Percentiles rank a stretch among this genome's conserved stretches.
Evolutionary conservation across 1,140 invertebrate genomes (phyloP).

Genomic region (Coboldia fuscipes): DNA sequence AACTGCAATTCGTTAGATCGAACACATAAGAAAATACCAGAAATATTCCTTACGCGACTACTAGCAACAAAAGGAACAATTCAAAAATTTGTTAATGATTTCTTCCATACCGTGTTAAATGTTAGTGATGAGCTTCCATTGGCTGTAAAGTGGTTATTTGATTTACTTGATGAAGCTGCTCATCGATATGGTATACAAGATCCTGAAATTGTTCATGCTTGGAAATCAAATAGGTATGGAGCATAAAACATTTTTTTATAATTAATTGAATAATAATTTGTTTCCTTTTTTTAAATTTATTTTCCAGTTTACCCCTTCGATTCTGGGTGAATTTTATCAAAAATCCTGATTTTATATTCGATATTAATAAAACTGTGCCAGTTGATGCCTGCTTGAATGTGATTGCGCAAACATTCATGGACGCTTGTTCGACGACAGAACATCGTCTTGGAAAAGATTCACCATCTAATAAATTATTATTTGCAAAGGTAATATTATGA

Average conservation of each 20-base stretch:
- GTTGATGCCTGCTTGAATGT: constrained; percentile 85
- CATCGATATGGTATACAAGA: constrained; percentile 61
- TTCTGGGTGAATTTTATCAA: constrained; percentile 97
- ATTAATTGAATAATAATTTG: not conserved
- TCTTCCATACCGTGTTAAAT: constrained; percentile 71
- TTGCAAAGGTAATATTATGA: constrained; percentile 46
- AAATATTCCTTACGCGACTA: constrained; percentile 82
- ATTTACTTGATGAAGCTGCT: constrained; percentile 80
- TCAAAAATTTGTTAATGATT: constrained; percentile 92
- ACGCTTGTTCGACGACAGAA: constrained; percentile 74
- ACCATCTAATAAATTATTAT: constrained; percentile 82
- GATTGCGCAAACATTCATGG: constrained; percentile 92
- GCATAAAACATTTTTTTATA: no score
- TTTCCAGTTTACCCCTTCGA: constrained; percentile 59
- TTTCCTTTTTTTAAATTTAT: constrained; percentile 1
- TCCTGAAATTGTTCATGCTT: constrained; percentile 80
- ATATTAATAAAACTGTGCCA: constrained; percentile 80
- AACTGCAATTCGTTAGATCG: constrained; percentile 30
- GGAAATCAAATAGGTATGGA: constrained; percentile 69
- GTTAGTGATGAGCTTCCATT: constrained; percentile 77
- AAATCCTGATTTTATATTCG: constrained; percentile 92
- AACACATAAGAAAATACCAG: constrained; percentile 80
- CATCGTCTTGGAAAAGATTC: constrained; percentile 83
- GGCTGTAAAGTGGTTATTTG: constrained; percentile 89
- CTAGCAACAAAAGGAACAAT: constrained; percentile 89